A percentile compares a stretch with the other conserved stretches of the same genome.
These are phyloP conservation scores for Drosophila azteca DNA, from an alignment of 1,140 invertebrate species.

Conservation along the genomic window DNA sequence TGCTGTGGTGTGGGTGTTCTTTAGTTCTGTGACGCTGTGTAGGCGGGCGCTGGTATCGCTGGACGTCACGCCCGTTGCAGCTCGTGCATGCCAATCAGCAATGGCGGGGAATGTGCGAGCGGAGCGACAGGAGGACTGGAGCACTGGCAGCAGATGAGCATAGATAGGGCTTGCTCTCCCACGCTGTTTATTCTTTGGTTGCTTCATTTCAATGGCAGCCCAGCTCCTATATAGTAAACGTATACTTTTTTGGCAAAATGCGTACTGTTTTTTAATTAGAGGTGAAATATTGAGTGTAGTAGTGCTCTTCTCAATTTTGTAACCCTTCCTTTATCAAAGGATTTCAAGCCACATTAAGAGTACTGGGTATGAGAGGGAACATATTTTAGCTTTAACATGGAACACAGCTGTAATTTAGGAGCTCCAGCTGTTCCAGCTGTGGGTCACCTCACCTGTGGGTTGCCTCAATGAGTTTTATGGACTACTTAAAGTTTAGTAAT, in stretches of 20 bases:
- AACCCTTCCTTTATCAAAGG: too few relatives aligned
- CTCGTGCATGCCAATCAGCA: slow-evolving; percentile 53
- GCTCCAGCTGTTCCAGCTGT: too few relatives aligned
- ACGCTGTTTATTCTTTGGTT: slow-evolving; percentile 24
- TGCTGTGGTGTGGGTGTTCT: background rate
- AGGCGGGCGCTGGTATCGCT: background rate
- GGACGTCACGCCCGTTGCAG: slow-evolving; percentile 41
- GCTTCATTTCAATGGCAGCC: slow-evolving; percentile 34
- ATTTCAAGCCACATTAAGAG: too few relatives aligned
- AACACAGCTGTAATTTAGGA: too few relatives aligned
- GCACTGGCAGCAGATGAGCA: background rate
- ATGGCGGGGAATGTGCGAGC: background rate
- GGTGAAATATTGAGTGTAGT: too few relatives aligned
- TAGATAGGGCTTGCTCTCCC: background rate
- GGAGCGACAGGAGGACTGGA: background rate
- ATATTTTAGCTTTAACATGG: too few relatives aligned
- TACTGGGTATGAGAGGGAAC: too few relatives aligned
- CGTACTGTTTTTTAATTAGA: too few relatives aligned
- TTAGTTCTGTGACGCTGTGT: background rate
- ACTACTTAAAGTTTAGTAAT: slow-evolving; percentile 8
- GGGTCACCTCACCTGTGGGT: too few relatives aligned
- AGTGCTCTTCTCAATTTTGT: too few relatives aligned
- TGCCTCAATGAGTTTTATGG: background rate
- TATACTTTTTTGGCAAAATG: too few relatives aligned
- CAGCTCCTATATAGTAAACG: too few relatives aligned